Conservation (phyloP, 2,888 invertebrate species). For the Aspidiotus destructor region DNA sequence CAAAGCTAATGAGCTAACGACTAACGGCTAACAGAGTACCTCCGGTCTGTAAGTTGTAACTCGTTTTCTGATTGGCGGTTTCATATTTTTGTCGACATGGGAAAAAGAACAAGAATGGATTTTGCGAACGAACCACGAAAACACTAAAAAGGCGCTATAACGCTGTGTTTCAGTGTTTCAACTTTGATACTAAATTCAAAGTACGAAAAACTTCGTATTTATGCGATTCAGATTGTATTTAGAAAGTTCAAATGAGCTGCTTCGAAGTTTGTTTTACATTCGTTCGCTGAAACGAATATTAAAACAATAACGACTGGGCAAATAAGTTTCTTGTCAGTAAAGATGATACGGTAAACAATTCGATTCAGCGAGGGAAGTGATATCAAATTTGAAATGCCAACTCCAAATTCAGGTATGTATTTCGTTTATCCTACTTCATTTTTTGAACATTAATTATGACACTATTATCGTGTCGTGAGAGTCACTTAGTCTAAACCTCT, state of each 20-base stretch:
- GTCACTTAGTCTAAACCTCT: background rate
- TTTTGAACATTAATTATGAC: background rate
- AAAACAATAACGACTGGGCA: background rate
- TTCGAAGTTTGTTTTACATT: background rate
- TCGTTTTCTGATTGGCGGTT: background rate
- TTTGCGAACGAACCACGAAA: constrained; percentile 20
- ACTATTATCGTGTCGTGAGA: background rate
- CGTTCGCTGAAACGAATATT: background rate
- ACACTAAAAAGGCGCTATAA: constrained; percentile 31
- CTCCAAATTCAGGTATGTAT: constrained; percentile 29
- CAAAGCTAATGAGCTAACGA: no score
- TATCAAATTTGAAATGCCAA: constrained; percentile 21
- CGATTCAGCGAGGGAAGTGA: background rate
- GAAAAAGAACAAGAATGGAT: constrained; percentile 28
- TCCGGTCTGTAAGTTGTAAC: no score
- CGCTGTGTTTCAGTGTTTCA: constrained; percentile 31
- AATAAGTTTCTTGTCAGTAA: background rate
- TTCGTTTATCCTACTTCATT: background rate
- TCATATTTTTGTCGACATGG: constrained; percentile 6
- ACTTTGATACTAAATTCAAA: constrained; percentile 17
- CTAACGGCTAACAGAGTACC: no score
- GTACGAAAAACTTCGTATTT: background rate
- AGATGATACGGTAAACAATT: background rate
- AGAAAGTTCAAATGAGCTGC: constrained; percentile 2
- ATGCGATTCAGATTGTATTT: background rate